Evolutionary conservation across 2,888 invertebrate genomes (phyloP), one percentile per base, ranked within the genome.

Genomic region (Odontothrips loti): DNA sequence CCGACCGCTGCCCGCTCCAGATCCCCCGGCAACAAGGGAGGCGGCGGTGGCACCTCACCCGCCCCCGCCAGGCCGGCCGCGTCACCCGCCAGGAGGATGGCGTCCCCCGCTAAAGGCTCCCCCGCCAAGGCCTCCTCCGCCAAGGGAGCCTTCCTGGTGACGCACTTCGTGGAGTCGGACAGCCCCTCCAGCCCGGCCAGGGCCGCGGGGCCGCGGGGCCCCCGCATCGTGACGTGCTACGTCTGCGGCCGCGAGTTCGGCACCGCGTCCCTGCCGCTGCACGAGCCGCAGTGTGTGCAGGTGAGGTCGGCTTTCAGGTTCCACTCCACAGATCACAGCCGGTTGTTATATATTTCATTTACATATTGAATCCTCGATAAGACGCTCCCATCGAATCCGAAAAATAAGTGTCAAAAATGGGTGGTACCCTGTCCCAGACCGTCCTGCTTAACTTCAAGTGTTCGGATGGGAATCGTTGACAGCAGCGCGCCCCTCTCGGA

Each of bases 201-300:
- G 68, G 27, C 81, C 8, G 84, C 83, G 83, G 84, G 83, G 83
- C 84, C 82, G 80, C 87, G 34, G 34, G 34, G 34, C 34, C 34
- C 86, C 9, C 85, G 85, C 79, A 86, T 89, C 0, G 85, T 90
- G 17, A 88, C 89, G 58, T 93, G 93, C 85, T 92, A 92, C 85
- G 89, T 92, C 81, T 93, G 93, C 85, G 90, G 91, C 6, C 87
- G 92, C 81, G 91, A 92, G 85, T 93, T 92, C 86, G 92, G 92
- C 9, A 90, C 90, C 8, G 90, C 91, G 79, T 92, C 92, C 23
- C 89, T 92, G 83, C 88, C 89, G 10, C 89, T 93, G 83, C 93
- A 93, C 85, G 92, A 92, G 85, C 92, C 92, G 0, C 91, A 91
- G 85, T 93, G 93, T 85, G 86, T 91, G 83, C 87, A 90, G 89